Conservation (phyloP, 2,797 vertebrate genomes). For the Tragelaphus oryx region DNA sequence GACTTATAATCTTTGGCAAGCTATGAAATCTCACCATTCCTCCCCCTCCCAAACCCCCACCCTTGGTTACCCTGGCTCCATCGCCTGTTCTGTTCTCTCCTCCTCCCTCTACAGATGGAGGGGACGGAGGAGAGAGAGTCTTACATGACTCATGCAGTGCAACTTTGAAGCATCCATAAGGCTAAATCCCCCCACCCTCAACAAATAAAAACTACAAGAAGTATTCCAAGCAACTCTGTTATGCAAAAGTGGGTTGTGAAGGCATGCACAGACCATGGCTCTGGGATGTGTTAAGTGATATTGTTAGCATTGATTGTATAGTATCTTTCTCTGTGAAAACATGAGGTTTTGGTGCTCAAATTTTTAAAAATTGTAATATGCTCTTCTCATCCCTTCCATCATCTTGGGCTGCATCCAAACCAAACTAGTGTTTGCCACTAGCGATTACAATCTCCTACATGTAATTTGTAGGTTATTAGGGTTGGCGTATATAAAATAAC, state of each 20-base stretch:
- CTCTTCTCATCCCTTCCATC: neutral
- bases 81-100: neutral
- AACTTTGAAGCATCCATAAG: conserved; percentile 20
- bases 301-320: conserved; percentile 12
- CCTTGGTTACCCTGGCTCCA: conserved; percentile 8
- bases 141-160: conserved; percentile 41
- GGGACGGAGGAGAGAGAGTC: neutral
- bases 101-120: conserved; percentile 14
- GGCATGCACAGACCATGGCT: neutral
- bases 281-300: neutral
- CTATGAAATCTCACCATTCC: neutral
- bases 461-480: neutral
- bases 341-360: neutral
- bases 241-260: neutral
- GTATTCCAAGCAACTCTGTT: neutral
- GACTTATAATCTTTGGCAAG: conserved; percentile 25
- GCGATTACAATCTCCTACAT: neutral
- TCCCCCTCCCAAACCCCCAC: neutral
- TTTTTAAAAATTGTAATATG: conserved; percentile 28
- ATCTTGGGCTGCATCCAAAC: neutral
- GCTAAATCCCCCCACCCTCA: neutral
- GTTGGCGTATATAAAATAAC: conserved; percentile 25
- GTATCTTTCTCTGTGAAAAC: conserved; percentile 34
- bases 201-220: neutral
- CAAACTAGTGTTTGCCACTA: neutral